Base-by-base conservation (phyloP, 2,797 vertebrate species). In the Parotocinclus haroldoi region DNA sequence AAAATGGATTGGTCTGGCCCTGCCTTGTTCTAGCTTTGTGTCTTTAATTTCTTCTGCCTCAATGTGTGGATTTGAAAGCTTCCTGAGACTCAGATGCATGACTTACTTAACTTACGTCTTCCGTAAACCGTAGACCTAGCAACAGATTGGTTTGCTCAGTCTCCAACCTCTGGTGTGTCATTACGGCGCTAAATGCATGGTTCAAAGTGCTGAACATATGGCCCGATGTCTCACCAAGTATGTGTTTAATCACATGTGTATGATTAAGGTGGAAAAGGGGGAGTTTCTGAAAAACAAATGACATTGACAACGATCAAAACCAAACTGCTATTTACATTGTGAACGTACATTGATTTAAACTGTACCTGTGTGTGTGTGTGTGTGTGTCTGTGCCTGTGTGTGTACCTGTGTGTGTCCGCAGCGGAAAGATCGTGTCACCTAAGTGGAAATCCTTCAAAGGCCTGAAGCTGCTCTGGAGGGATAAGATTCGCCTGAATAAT, bases 381-480 rank as follows among this genome's bases (percentile, higher is more conserved):
- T n/a, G n/a, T n/a, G n/a, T n/a, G n/a, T n/a, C 40, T 42, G 40
- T 9, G 9, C 40, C 40, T 12, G 2, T 52, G 11, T 56, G 37
- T 72, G 48, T n/a, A n/a, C n/a, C n/a, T n/a, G n/a, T n/a, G n/a
- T 63, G 36, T 72, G 49, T 51, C 53, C 66, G 36, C 83, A 99
- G 96, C 63, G 94, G 93, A 69, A 96, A 96, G 75, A 89, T 99
- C 55, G 95, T 95, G 7, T 99, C 96, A 55, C 96, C 96, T 1
- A 99, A 99, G 81, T 99, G 96, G 96, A 99, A 98, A 86, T 95
- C 95, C 65, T 99, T 99, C 81, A 99, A 98, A 79, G 96, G 96
- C 10, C 90, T 98, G 81, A 88, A 91, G 62, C 76, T 99, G 80
- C 91, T 96, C 60, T 98, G 96, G 89, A 84, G 94, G 66, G 96